phyloP scores from a whole-genome alignment of 2,113 vertebrate species.

The Bambusicola thoracicus region DNA sequence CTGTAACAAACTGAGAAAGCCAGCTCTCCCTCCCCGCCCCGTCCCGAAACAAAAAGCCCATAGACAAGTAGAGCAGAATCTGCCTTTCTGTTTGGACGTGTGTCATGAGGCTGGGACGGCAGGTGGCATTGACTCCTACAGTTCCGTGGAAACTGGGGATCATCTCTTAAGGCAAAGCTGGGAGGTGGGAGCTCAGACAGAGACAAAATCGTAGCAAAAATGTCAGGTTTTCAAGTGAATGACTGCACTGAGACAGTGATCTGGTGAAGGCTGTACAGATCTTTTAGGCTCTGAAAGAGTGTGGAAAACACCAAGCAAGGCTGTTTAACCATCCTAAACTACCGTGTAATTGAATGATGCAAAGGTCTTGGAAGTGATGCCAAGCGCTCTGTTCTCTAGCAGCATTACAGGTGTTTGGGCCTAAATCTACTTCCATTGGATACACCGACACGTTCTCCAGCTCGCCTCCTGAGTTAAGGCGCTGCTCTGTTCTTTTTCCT shows the following conservation, averaged over 20 bases:
- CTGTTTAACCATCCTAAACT: neutral
- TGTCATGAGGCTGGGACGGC: neutral
- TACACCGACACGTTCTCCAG: fast-evolving
- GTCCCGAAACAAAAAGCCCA: constrained; percentile 25
- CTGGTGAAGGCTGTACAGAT: neutral
- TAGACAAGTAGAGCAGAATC: neutral
- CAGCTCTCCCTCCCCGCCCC: neutral
- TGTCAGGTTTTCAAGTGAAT: neutral
- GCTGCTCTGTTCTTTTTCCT: neutral
- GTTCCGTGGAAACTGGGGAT: neutral
- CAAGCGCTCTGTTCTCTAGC: neutral
- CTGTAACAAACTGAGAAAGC: neutral
- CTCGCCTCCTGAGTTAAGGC: neutral
- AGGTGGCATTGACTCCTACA: neutral
- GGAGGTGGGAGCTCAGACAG: neutral
- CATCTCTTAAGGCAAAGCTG: neutral
- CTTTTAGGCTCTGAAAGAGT: neutral
- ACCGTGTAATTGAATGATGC: neutral
- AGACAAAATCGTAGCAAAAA: neutral
- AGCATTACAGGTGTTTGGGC: neutral
- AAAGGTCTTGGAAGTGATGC: neutral
- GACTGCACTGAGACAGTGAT: neutral
- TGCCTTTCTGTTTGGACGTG: neutral
- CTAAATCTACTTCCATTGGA: neutral
- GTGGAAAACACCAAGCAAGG: neutral